These are phyloP conservation scores for Phalanger gymnotis DNA, from an alignment of 2,797 vertebrate genomes.

Conservation along the genomic window DNA sequence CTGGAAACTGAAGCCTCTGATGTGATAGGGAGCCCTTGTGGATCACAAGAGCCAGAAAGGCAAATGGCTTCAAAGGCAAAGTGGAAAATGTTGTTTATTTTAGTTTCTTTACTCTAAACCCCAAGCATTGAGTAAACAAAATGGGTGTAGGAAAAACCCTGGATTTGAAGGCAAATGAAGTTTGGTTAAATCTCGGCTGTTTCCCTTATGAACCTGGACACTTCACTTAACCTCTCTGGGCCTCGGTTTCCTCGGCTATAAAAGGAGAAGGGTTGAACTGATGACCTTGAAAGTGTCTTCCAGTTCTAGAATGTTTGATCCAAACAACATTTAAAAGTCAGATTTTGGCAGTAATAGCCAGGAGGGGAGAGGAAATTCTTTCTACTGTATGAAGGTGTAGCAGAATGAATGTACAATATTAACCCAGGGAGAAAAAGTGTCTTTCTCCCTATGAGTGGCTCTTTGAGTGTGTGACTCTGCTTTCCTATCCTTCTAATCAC, in stretches of 20 bases:
- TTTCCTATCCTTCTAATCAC: background rate
- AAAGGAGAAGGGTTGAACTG: background rate
- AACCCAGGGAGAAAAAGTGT: background rate
- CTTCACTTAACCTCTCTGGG: background rate
- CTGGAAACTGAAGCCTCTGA: background rate
- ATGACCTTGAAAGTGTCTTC: background rate
- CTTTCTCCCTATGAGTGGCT: background rate
- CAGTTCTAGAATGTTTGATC: background rate
- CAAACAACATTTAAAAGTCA: background rate
- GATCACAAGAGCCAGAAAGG: background rate
- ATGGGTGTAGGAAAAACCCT: background rate
- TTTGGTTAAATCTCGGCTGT: background rate
- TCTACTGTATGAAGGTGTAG: background rate
- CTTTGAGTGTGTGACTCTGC: background rate
- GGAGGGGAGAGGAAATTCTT: background rate
- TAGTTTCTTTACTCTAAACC: background rate
- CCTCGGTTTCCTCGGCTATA: background rate
- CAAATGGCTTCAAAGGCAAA: background rate
- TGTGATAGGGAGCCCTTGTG: background rate
- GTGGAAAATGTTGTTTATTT: background rate
- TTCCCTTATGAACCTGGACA: background rate
- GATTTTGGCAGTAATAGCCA: background rate
- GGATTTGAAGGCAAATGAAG: background rate
- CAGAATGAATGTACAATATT: background rate
- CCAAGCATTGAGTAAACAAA: background rate